Base-by-base conservation (phyloP, 53 echinoderm and acorn worm genomes). In the Paracentrotus lividus region DNA sequence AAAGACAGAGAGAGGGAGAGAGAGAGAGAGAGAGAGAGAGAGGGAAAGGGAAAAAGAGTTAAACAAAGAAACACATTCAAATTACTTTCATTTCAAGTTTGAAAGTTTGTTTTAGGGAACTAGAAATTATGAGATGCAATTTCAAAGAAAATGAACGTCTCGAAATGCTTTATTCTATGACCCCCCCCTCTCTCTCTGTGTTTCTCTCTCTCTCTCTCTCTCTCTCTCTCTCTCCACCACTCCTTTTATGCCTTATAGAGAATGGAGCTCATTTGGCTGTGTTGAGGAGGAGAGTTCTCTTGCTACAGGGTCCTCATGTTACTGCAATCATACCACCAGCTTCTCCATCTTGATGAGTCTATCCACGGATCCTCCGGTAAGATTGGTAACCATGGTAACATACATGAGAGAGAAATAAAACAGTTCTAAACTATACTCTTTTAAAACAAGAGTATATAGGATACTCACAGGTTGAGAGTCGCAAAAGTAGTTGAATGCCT, bases 271-370 rank as follows among this genome's bases (percentile, higher is more conserved):
- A 15, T 72, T 18, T 38, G 72, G 72, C 16, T 72, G 72, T 72
- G 1, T 38, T 20, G 5, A 20, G 38, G 72, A 38, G 38, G 5
- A 18, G 18, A 72, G 72, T 40, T 6, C 72, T 18, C 72, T 72
- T 18, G 20, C 2, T 38, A 72, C 72, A 38, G 72, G 40, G 20
- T 38, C 9, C 8, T 13, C 40, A 40, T 72, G 72, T 21, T 15
- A 9, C 20, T 72, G 72, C 20, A 72, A 72, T 21, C 72, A 72
- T 21, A 72, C 72, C 38, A 72, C 72, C 20, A 72, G 72, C 12
- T 72, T 72, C 72, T 72, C 72, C 4, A 38, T 72, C 72, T 72
- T 72, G 20, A 72, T 72, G 72, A 72, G 72, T 40, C 36, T 72
- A 6, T 72, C 72, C 40, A 72, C 36, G 21, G 72, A 72, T 38